phyloP scores from a whole-genome alignment of 2,888 invertebrate species.

The Oasisia sp. region DNA sequence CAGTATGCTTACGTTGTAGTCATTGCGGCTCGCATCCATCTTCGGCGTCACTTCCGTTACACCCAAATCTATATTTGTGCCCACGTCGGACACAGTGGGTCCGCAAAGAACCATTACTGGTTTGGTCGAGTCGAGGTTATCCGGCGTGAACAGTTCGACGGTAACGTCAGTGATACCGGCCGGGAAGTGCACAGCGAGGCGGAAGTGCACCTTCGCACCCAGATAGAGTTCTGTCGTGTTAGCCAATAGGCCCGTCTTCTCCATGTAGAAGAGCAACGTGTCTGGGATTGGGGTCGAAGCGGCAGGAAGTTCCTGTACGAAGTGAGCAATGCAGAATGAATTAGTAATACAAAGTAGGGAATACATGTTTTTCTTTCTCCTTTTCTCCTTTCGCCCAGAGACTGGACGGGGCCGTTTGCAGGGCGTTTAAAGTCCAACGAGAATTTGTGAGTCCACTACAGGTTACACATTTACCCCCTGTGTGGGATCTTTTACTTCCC shows the following conservation, averaged over 20 bases:
- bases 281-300: conserved; percentile 18
- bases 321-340: not conserved
- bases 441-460: no score
- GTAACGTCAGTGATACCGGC: conserved; percentile 49
- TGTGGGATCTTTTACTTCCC: no score
- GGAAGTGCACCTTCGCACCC: conserved; percentile 50
- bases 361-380: no score
- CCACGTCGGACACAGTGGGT: conserved; percentile 45
- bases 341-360: no score
- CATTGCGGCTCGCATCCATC: conserved; percentile 45
- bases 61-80: conserved; percentile 44
- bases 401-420: no score
- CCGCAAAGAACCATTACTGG: conserved; percentile 62
- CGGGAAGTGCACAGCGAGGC: not conserved
- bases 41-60: conserved; percentile 27
- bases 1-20: conserved; percentile 25
- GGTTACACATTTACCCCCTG: no score
- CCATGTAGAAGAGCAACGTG: conserved; percentile 30
- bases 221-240: conserved; percentile 44
- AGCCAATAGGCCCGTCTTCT: conserved; percentile 35
- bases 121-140: conserved; percentile 49
- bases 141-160: conserved; percentile 63
- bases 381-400: no score
- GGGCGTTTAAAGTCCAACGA: no score
- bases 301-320: not conserved